Evolutionary conservation across 1,140 invertebrate species (phyloP).

Genomic region (Pogonognathellus flavescens): DNA sequence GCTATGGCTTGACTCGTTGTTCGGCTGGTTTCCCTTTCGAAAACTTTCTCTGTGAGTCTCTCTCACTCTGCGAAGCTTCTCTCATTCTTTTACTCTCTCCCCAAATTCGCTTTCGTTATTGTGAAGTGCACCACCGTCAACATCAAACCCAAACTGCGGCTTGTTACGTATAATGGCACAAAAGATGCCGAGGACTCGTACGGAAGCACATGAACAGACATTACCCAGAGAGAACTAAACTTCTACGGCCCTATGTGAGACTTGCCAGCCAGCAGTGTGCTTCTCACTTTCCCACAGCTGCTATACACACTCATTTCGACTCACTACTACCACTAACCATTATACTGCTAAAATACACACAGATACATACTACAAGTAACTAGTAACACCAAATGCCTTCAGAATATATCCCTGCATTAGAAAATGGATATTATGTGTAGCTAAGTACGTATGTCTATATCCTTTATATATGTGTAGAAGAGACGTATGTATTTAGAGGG

Average conservation of each 20-base stretch:
- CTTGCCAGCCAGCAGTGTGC: no score
- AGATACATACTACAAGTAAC: not conserved
- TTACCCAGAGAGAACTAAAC: no score
- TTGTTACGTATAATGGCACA: constrained; percentile 27
- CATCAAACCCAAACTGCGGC: constrained; percentile 38
- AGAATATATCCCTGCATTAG: no score
- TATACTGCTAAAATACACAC: not conserved
- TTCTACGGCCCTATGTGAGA: no score
- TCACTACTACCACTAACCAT: not conserved
- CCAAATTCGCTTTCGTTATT: constrained; percentile 24
- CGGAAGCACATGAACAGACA: constrained; percentile 14
- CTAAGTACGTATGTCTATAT: no score
- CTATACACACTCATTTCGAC: no score
- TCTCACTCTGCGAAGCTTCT: constrained; percentile 7
- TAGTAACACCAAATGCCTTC: not conserved
- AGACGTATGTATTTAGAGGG: no score
- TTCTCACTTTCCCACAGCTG: no score
- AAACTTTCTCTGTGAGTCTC: not conserved
- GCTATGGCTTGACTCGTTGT: no score
- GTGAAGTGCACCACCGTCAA: constrained; percentile 41
- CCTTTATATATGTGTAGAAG: no score
- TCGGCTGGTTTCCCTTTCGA: no score
- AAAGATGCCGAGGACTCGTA: constrained; percentile 27
- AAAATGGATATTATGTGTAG: no score
- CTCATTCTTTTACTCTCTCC: not conserved